Percentiles rank a stretch among this genome's conserved stretches.
These are phyloP conservation scores for Patiria pectinifera DNA, from an alignment of 53 echinoderm and acorn worm genomes.

Conservation along the genomic window DNA sequence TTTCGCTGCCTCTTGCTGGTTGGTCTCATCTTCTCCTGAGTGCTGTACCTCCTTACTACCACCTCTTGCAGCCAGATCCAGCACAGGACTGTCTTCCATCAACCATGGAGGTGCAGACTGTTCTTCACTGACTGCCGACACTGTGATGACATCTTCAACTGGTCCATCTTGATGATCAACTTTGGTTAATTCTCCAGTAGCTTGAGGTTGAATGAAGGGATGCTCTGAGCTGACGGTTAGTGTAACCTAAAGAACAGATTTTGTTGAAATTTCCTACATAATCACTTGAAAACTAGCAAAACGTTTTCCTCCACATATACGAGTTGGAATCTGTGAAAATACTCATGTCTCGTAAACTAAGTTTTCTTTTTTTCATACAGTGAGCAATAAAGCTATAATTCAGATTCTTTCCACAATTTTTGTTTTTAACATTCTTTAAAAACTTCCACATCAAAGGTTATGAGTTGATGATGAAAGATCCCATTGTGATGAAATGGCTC, in stretches of 20 bases:
- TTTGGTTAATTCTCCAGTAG: background rate
- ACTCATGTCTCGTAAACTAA: too few species aligned
- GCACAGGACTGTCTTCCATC: slow-evolving; percentile 5
- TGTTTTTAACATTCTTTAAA: too few species aligned
- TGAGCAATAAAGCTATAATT: too few species aligned
- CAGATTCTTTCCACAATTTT: too few species aligned
- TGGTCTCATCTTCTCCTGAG: background rate
- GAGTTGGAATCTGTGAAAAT: too few species aligned
- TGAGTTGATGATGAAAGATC: too few species aligned
- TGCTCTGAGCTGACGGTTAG: slow-evolving; percentile 82
- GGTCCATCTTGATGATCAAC: background rate
- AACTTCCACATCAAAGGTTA: too few species aligned
- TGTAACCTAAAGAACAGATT: slow-evolving; percentile 29
- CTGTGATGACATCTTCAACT: slow-evolving; percentile 39
- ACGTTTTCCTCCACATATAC: too few species aligned
- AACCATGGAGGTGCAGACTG: slow-evolving; percentile 26
- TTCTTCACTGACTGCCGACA: background rate
- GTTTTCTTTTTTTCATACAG: too few species aligned
- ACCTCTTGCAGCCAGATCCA: background rate
- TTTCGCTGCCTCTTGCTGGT: background rate
- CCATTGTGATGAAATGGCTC: too few species aligned
- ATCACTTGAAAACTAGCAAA: too few species aligned
- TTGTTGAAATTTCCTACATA: background rate
- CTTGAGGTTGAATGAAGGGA: background rate
- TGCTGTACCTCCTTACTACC: background rate